Evolutionary conservation across 2,797 vertebrate genomes (phyloP).

Genomic region (Megaceryle alcyon): DNA sequence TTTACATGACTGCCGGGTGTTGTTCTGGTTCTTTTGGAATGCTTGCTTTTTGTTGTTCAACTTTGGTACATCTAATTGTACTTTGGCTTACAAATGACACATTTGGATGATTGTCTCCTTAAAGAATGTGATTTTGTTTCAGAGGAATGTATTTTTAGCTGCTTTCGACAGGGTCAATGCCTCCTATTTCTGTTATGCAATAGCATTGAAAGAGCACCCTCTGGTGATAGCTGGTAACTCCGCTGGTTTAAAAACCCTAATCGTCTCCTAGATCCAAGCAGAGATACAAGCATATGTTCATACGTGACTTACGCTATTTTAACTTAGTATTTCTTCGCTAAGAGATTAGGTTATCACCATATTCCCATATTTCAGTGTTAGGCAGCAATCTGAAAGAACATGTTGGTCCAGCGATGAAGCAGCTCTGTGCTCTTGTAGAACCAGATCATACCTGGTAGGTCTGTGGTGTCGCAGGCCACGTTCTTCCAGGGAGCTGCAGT

Average conservation of each 20-base stretch:
- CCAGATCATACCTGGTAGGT: background rate
- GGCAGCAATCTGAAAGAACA: background rate
- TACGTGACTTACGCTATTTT: background rate
- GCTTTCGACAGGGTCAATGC: background rate
- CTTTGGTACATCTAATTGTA: background rate
- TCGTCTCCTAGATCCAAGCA: background rate
- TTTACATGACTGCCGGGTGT: background rate
- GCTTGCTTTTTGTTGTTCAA: background rate
- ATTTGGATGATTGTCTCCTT: background rate
- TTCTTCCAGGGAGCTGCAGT: too few relatives aligned
- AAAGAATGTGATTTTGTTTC: background rate
- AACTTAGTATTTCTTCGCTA: background rate
- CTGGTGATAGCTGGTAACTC: slow-evolving; percentile 15
- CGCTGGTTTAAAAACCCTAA: background rate
- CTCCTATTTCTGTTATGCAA: background rate
- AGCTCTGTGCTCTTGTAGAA: background rate
- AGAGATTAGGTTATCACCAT: background rate
- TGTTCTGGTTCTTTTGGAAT: background rate
- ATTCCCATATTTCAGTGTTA: background rate
- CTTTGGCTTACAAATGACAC: background rate
- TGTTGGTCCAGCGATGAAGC: fast-evolving
- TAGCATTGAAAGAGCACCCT: slow-evolving; percentile 37
- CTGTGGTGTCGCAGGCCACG: background rate
- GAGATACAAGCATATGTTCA: fast-evolving
- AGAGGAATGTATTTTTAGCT: slow-evolving; percentile 1